Conservation (phyloP, 2,888 invertebrate species). For the Pteria penguin region DNA sequence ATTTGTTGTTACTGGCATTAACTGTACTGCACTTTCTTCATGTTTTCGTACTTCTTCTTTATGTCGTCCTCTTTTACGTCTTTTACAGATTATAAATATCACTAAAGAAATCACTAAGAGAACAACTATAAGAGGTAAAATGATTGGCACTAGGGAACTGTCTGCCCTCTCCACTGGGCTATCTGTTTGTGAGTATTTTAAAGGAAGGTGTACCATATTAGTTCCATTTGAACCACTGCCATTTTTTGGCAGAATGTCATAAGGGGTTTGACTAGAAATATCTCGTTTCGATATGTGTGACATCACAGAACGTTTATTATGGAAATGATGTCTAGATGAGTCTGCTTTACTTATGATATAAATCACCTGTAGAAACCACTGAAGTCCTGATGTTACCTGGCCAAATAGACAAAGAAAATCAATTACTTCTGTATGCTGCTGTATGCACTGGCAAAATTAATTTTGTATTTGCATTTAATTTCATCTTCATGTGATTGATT, state of each 20-base stretch:
- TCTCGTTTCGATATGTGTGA: conserved; percentile 40
- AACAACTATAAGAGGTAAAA: conserved; percentile 47
- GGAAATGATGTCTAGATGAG: conserved; percentile 48
- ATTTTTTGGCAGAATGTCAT: conserved; percentile 45
- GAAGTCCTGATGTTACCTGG: conserved; percentile 78
- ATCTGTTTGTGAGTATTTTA: conserved; percentile 41
- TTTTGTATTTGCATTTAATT: too few species aligned
- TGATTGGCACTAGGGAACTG: conserved; percentile 26
- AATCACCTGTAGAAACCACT: conserved; percentile 80
- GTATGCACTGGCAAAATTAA: too few species aligned
- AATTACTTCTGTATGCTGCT: too few species aligned
- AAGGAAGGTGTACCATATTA: conserved; percentile 58
- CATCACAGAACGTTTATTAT: conserved; percentile 58
- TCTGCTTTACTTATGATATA: conserved; percentile 74
- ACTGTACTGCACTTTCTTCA: not conserved
- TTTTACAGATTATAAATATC: conserved; percentile 45
- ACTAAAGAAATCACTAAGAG: conserved; percentile 47
- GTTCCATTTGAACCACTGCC: conserved; percentile 66
- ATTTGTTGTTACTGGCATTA: not conserved
- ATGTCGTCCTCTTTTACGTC: conserved; percentile 39
- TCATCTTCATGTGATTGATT: too few species aligned
- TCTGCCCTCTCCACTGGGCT: conserved; percentile 12
- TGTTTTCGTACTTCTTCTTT: not conserved
- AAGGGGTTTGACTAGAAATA: conserved; percentile 34
- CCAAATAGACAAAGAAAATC: conserved; percentile 21